A percentile compares a stretch with the other conserved stretches of the same genome.
These are phyloP conservation scores for Solenopsis invicta DNA, from an alignment of 1,140 invertebrate species.

Conservation along the genomic window DNA sequence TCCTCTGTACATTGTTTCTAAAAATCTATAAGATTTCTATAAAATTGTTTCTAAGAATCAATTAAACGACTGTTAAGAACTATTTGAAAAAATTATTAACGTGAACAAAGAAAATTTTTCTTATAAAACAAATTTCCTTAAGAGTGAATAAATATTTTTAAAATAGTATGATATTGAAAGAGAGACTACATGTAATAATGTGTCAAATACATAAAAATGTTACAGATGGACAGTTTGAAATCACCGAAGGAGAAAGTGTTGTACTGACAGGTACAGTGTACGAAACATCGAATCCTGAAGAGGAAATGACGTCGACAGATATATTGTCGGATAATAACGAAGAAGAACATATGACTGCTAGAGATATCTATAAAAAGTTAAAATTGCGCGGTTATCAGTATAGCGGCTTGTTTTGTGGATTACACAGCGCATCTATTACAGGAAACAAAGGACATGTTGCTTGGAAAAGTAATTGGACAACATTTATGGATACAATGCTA, in stretches of 20 bases:
- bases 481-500: slow-evolving; percentile 97
- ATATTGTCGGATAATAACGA: slow-evolving; percentile 31
- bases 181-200: neutral
- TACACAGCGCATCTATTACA: slow-evolving; percentile 87
- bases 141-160: no score
- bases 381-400: slow-evolving; percentile 97
- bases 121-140: no score
- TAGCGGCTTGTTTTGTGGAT: slow-evolving; percentile 91
- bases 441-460: slow-evolving; percentile 86
- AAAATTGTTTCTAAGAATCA: no score
- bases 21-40: no score
- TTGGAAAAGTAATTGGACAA: slow-evolving; percentile 95
- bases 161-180: neutral
- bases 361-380: slow-evolving; percentile 97
- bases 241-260: slow-evolving; percentile 88
- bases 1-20: no score
- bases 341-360: slow-evolving; percentile 86
- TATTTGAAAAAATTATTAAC: no score
- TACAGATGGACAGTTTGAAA: slow-evolving; percentile 81
- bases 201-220: slow-evolving; percentile 79
- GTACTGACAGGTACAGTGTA: no score
- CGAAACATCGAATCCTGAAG: no score
- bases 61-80: no score
- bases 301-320: slow-evolving; percentile 77
- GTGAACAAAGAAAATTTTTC: no score